A percentile compares a stretch with the other conserved stretches of the same genome.
Evolutionary conservation across 2,888 invertebrate species (phyloP).

Genomic region (Polydrusus cervinus): DNA sequence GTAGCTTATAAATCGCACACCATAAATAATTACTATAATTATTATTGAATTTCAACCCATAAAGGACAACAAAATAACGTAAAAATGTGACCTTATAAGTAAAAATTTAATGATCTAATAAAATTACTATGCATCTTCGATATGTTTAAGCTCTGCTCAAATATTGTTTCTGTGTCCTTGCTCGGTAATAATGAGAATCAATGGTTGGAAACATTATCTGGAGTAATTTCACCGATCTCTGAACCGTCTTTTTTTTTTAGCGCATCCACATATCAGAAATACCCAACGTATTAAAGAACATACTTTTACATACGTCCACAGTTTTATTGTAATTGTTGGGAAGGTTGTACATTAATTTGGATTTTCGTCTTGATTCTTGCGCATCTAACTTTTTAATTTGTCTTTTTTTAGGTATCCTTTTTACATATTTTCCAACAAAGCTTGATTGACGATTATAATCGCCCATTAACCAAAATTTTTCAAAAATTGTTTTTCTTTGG

Average conservation of each 20-base stretch:
- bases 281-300: slow-evolving; percentile 25
- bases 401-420: neutral
- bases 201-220: slow-evolving; percentile 18
- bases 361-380: neutral
- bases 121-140: neutral
- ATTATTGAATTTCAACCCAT: neutral
- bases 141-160: slow-evolving; percentile 7
- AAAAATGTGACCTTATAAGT: too few relatives aligned
- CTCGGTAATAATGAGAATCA: neutral
- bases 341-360: neutral
- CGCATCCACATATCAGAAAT: slow-evolving; percentile 25
- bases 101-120: too few relatives aligned
- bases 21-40: too few relatives aligned
- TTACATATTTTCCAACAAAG: slow-evolving; percentile 2
- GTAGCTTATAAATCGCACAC: too few relatives aligned
- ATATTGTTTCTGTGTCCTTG: slow-evolving; percentile 21
- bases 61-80: neutral
- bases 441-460: slow-evolving; percentile 5
- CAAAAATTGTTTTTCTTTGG: slow-evolving; percentile 1
- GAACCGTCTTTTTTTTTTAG: slow-evolving; percentile 26
- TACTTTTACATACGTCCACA: slow-evolving; percentile 29
- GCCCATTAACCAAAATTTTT: neutral
- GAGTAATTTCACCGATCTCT: neutral
- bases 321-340: neutral
- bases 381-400: neutral